Percentiles rank a stretch among this genome's conserved stretches.
These are phyloP conservation scores for Globodera ellingtonae DNA, from an alignment of 1,140 invertebrate species.

Conservation along the genomic window DNA sequence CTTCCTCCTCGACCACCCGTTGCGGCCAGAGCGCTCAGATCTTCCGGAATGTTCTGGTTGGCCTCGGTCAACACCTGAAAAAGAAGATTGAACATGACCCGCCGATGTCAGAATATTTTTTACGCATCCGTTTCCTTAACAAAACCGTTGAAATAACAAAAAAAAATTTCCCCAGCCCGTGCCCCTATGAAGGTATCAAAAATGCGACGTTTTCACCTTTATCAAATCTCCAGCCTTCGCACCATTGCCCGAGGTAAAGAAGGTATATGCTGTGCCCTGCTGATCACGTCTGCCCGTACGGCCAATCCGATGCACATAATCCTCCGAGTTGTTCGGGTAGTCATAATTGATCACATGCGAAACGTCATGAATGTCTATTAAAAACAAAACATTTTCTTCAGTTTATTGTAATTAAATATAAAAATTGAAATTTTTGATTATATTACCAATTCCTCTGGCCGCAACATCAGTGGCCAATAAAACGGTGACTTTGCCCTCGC, in stretches of 20 bases:
- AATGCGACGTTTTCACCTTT: slow-evolving; percentile 37
- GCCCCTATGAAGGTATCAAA: not conserved
- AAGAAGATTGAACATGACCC: too few relatives aligned
- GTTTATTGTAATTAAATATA: not conserved
- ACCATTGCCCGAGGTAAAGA: slow-evolving; percentile 89
- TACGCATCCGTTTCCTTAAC: too few relatives aligned
- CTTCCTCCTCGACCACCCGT: not conserved
- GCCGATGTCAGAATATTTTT: too few relatives aligned
- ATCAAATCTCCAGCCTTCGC: slow-evolving; percentile 57
- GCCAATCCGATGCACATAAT: slow-evolving; percentile 95
- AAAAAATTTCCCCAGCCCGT: slow-evolving; percentile 1
- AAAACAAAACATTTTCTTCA: not conserved
- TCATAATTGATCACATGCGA: slow-evolving; percentile 99
- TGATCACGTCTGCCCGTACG: slow-evolving; percentile 87
- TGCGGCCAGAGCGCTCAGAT: slow-evolving; percentile 31
- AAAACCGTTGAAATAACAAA: too few relatives aligned
- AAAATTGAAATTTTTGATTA: slow-evolving; percentile 10
- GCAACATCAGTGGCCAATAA: slow-evolving; percentile 97
- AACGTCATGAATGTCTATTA: slow-evolving; percentile 98
- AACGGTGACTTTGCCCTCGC: slow-evolving; percentile 79
- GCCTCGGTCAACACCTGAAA: slow-evolving; percentile 56
- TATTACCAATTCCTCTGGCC: slow-evolving; percentile 76
- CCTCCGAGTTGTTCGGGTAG: slow-evolving; percentile 78
- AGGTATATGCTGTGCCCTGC: slow-evolving; percentile 90
- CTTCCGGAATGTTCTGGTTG: slow-evolving; percentile 50